Evolutionary conservation across 2,113 vertebrate genomes (phyloP).

Genomic region (Athene noctua): DNA sequence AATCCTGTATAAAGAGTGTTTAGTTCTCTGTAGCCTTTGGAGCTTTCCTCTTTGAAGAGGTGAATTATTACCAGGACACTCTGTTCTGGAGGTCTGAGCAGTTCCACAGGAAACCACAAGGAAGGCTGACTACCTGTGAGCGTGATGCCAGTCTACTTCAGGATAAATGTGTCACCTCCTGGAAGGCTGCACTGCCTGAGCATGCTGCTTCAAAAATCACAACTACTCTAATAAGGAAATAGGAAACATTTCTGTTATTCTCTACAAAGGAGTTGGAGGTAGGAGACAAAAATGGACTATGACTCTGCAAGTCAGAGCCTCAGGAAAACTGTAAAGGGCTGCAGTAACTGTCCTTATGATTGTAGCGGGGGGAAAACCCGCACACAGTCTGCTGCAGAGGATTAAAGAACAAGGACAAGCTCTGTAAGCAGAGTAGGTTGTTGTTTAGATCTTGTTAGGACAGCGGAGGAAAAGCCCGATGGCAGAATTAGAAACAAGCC

Average conservation of each 20-base stretch:
- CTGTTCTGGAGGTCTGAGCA: background rate
- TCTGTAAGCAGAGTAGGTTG: background rate
- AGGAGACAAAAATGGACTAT: background rate
- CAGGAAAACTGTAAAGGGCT: background rate
- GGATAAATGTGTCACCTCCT: background rate
- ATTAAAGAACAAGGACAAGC: background rate
- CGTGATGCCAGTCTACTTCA: background rate
- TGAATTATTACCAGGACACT: background rate
- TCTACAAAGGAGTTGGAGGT: background rate
- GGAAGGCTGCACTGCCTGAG: background rate
- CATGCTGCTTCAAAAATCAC: background rate
- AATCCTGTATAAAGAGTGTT: background rate
- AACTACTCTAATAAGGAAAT: background rate
- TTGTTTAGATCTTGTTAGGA: background rate
- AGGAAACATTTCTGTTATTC: background rate
- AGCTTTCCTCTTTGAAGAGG: background rate
- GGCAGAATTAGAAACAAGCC: background rate
- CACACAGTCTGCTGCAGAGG: background rate
- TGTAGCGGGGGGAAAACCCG: rapidly evolving
- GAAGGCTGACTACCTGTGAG: background rate
- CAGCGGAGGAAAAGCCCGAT: background rate
- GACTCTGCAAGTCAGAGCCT: background rate
- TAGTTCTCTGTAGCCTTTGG: background rate
- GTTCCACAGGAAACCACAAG: background rate
- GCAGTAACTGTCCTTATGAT: background rate